Conservation (phyloP, 2,888 invertebrate genomes). For the Hedya salicella region DNA sequence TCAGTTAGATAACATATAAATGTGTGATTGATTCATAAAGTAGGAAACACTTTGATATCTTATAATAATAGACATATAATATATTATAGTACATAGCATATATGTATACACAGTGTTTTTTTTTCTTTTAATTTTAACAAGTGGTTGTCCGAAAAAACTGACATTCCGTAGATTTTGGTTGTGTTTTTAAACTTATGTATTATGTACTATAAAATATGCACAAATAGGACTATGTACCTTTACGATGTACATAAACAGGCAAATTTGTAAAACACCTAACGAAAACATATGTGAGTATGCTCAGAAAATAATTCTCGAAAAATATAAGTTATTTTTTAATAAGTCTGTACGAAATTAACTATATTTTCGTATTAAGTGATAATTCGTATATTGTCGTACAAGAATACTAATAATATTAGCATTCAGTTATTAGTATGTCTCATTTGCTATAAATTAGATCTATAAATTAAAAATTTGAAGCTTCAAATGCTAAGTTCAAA, state of each 20-base stretch:
- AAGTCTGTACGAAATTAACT: neutral
- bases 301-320: constrained; percentile 9
- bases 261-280: neutral
- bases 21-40: neutral
- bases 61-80: neutral
- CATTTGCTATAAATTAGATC: no score
- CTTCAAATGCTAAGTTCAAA: no score
- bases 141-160: no score
- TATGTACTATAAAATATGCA: neutral
- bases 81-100: neutral
- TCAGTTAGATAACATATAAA: neutral
- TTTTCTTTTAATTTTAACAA: no score
- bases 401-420: neutral
- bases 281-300: neutral
- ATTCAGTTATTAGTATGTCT: no score
- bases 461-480: no score
- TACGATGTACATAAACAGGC: neutral
- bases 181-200: neutral
- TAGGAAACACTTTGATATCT: neutral
- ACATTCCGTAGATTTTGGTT: no score
- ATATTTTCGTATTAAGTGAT: neutral
- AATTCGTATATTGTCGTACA: neutral
- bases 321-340: neutral
- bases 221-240: neutral
- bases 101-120: no score